Conservation (phyloP, 2,888 invertebrate species). For the Corbicula japonica region DNA sequence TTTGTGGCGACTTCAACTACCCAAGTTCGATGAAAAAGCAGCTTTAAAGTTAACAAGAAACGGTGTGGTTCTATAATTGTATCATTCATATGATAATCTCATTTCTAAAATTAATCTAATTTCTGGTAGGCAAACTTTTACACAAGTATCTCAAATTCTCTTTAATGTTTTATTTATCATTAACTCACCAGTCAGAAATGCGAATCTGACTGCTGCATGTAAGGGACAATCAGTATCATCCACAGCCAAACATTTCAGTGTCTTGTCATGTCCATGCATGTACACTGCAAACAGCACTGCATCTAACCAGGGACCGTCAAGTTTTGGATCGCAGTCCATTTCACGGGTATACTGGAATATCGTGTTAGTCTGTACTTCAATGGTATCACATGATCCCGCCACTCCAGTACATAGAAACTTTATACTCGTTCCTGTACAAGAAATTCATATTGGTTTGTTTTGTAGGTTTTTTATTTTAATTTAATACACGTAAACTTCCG, state of each 20-base stretch:
- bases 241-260: slow-evolving; percentile 38
- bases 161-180: too few relatives aligned
- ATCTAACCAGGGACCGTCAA: slow-evolving; percentile 55
- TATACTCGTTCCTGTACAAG: neutral
- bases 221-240: slow-evolving; percentile 68
- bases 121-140: too few relatives aligned
- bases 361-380: slow-evolving; percentile 41
- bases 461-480: too few relatives aligned
- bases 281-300: slow-evolving; percentile 63
- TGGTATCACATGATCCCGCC: slow-evolving; percentile 28
- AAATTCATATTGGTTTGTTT: neutral
- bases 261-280: slow-evolving; percentile 44
- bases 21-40: too few relatives aligned
- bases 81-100: too few relatives aligned
- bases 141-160: too few relatives aligned
- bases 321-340: slow-evolving; percentile 17
- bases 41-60: too few relatives aligned
- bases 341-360: slow-evolving; percentile 55
- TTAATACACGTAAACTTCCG: too few relatives aligned
- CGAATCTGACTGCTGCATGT: slow-evolving; percentile 71
- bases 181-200: slow-evolving; percentile 67
- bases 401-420: slow-evolving; percentile 40
- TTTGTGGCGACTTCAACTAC: too few relatives aligned
- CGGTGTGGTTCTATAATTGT: too few relatives aligned
- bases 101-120: too few relatives aligned